Evolutionary conservation across 37 sponge, comb jelly and placozoan species (phyloP).

Genomic region (Chondrosia reniformis): DNA sequence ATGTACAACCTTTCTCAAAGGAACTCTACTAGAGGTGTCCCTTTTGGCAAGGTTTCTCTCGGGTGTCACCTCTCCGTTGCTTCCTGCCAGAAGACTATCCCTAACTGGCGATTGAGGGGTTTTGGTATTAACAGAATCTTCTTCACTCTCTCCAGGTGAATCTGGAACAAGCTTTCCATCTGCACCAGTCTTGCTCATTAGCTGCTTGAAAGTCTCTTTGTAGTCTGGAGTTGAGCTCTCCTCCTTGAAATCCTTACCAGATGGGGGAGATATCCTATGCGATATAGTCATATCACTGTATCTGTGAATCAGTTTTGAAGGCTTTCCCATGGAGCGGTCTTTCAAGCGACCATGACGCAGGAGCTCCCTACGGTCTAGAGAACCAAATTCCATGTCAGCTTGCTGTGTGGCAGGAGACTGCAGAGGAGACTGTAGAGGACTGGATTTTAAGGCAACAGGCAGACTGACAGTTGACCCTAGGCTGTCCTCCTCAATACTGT

Average conservation of each 20-base stretch:
- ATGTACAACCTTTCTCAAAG: neutral
- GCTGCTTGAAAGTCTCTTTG: neutral
- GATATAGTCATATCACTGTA: neutral
- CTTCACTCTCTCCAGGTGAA: neutral
- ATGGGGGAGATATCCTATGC: no score
- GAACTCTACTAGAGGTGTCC: neutral
- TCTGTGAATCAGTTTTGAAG: neutral
- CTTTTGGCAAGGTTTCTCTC: neutral
- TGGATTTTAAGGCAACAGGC: neutral
- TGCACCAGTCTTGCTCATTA: neutral
- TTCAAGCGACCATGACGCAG: neutral
- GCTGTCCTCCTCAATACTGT: neutral
- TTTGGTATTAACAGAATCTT: neutral
- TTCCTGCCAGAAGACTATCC: neutral
- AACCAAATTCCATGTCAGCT: neutral
- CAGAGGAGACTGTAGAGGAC: neutral
- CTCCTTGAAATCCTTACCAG: neutral
- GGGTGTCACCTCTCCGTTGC: neutral
- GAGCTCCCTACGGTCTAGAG: conserved; percentile 1
- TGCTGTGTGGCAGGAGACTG: no score
- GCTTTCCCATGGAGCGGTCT: neutral
- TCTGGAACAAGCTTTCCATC: neutral
- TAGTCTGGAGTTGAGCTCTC: neutral
- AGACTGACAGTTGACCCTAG: conserved; percentile 5
- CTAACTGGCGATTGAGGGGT: neutral